Base-by-base conservation (phyloP, 2,113 vertebrate genomes). In the Lamprotornis superbus region DNA sequence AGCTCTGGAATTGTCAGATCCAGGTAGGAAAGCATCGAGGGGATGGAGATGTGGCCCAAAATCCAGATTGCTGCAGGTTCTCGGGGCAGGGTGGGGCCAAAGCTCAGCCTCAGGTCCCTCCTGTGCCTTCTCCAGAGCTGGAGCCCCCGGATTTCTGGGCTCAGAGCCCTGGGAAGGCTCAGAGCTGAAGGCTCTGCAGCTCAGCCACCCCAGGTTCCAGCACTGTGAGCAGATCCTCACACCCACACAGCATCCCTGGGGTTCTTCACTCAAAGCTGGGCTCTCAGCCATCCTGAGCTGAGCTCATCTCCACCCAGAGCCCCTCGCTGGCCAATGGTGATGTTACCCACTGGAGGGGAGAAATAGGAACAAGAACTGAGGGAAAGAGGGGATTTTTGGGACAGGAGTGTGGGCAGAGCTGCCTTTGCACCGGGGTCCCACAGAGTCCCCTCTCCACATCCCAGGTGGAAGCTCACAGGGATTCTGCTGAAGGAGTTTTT, bases 361-460 rank as follows among this genome's bases (percentile, higher is more conserved):
- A 39, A 75, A 57, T 0, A 16, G 9, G 40, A 24, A 10, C 25
- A 63, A 12, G 0, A 2, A 5, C 10, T 12, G 10, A 52, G 35
- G 17, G 13, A 28, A 59, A 20, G 1, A n/a, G 37, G 7, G 3
- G 10, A 30, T 46, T 90, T 57, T 47, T 67, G 44, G 7, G n/a
- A 3, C 12, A 52, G 20, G 16, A 33, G 6, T 0, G 7, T 20
- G 39, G 37, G 56, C 8, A 42, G 42, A 64, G 47, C 61, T 82
- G 1, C 21, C 63, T 60, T 15, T 8, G 18, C 23, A 3, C 24
- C 11, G 31, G 22, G 30, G 4, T 9, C 11, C 17, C 61, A 20
- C n/a, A 1, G 2, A 0, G 12, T 3, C 37, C 24, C 14, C 27
- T 15, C 8, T 8, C 16, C 61, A 23, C 15, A 22, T 0, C 28